Conservation (phyloP, 2,888 invertebrate genomes). For the Protophormia terraenovae region DNA sequence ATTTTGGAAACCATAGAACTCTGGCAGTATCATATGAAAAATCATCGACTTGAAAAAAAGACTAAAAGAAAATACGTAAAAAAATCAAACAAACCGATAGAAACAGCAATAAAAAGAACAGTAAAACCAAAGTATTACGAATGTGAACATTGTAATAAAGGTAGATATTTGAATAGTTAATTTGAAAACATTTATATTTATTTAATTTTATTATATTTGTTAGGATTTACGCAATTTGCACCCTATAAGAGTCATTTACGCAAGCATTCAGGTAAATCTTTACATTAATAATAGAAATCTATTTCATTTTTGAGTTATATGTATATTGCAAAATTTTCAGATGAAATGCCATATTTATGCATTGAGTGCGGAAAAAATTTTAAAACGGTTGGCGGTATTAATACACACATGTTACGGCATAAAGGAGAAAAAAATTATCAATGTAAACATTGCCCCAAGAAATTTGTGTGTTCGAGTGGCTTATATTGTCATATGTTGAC, state of each 20-base stretch:
- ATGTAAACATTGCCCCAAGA: constrained; percentile 57
- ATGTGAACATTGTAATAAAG: constrained; percentile 60
- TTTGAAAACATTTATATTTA: no score
- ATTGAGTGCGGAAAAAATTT: constrained; percentile 61
- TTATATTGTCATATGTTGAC: constrained; percentile 54
- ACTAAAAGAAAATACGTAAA: constrained; percentile 12
- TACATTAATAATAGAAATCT: no score
- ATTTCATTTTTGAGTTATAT: background rate
- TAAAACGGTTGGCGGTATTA: constrained; percentile 21
- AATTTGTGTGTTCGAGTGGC: constrained; percentile 59
- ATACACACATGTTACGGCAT: constrained; percentile 57
- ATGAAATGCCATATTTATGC: constrained; percentile 44
- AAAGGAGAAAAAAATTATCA: constrained; percentile 53
- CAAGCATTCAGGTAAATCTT: constrained; percentile 45
- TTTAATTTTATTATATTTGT: no score
- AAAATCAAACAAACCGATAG: background rate
- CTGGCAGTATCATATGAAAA: constrained; percentile 36
- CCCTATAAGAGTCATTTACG: constrained; percentile 35
- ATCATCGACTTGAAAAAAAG: background rate
- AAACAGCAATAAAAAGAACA: constrained; percentile 3
- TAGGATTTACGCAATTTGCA: no score
- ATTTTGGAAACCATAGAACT: background rate
- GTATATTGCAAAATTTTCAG: no score
- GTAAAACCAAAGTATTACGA: background rate
- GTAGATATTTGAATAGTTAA: constrained; percentile 15